These are phyloP conservation scores for Acanthisitta chloris DNA, from an alignment of 2,113 vertebrate species.

Conservation along the genomic window DNA sequence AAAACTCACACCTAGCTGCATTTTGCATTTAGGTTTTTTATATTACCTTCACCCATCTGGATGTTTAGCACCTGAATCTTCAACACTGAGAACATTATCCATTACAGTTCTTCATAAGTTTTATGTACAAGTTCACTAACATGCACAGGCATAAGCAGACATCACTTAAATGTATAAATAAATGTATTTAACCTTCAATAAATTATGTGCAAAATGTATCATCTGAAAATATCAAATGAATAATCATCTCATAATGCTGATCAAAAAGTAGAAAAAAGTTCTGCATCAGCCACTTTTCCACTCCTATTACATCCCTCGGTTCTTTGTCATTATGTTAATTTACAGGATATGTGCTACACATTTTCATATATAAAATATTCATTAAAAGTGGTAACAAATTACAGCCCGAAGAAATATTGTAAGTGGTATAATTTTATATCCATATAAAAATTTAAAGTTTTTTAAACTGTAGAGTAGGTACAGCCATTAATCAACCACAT, in stretches of 20 bases:
- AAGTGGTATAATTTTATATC: background rate
- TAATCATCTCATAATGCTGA: background rate
- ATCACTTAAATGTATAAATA: background rate
- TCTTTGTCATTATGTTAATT: background rate
- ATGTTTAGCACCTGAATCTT: background rate
- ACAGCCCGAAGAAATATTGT: background rate
- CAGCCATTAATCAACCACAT: background rate
- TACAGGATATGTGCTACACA: background rate
- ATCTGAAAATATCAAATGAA: background rate
- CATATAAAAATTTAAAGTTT: background rate
- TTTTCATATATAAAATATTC: background rate
- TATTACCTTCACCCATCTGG: background rate
- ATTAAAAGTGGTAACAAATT: background rate
- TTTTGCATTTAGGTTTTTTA: background rate
- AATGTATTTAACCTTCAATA: background rate
- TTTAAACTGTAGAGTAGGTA: background rate
- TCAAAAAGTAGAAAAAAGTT: background rate
- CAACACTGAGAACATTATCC: background rate
- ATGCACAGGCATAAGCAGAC: background rate
- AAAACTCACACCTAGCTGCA: background rate
- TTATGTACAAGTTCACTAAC: background rate
- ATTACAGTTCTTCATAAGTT: background rate
- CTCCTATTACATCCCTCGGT: background rate
- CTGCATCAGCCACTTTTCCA: background rate
- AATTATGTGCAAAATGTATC: background rate